A percentile compares a stretch with the other conserved stretches of the same genome.
These are phyloP conservation scores for Ptychobarbus kaznakovi DNA, from an alignment of 2,797 vertebrate species.

Conservation along the genomic window DNA sequence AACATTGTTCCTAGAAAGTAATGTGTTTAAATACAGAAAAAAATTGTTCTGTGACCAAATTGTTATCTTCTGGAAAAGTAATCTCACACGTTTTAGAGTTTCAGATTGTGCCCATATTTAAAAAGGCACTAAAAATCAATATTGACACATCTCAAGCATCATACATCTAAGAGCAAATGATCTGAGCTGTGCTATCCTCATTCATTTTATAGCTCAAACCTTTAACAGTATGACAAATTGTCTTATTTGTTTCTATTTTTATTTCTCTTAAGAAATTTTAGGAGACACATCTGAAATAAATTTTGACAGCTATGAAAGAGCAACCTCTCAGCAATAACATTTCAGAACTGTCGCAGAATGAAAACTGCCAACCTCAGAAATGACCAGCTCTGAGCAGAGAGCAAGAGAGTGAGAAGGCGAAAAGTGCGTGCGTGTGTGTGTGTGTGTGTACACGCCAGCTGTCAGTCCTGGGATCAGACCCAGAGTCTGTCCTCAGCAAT, in stretches of 20 bases:
- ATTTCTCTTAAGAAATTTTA: background rate
- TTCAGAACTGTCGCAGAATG: background rate
- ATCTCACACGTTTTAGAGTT: background rate
- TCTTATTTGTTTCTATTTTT: constrained; percentile 8
- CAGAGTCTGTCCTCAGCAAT: constrained; percentile 37
- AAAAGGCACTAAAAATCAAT: background rate
- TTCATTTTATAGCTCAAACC: background rate
- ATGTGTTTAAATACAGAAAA: background rate
- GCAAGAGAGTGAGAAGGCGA: background rate
- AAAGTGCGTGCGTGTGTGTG: background rate
- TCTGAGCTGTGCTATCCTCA: background rate
- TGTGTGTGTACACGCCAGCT: background rate
- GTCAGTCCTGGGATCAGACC: constrained; percentile 31
- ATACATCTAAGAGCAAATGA: background rate
- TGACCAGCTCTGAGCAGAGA: constrained; percentile 25
- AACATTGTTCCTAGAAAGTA: background rate
- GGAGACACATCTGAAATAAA: background rate
- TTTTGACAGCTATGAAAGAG: constrained; percentile 3
- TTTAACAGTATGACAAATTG: background rate
- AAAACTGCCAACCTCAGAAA: constrained; percentile 32
- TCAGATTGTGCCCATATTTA: background rate
- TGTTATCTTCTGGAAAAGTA: background rate
- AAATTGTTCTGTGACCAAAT: no score
- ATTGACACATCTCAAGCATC: background rate
- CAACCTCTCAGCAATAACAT: constrained; percentile 3